A percentile compares a stretch with the other conserved stretches of the same genome.
phyloP scores from a whole-genome alignment of 2,888 invertebrate genomes.

The Anodontia alba region DNA sequence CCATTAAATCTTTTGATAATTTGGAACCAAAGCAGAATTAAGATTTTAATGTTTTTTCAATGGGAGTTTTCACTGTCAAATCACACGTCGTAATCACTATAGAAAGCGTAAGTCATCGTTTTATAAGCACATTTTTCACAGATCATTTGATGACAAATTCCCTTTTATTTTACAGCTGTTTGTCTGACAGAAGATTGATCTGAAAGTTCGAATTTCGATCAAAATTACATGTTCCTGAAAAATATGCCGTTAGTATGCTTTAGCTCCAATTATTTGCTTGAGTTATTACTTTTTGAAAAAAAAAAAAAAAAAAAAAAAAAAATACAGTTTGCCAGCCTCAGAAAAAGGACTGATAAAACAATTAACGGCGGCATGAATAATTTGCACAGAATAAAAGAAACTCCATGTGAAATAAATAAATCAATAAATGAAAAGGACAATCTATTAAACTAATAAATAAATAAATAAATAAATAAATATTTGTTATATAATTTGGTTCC shows the following conservation, averaged over 20 bases:
- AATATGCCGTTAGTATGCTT: neutral
- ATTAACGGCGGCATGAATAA: no score
- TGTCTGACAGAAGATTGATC: conserved; percentile 1
- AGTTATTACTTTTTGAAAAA: neutral
- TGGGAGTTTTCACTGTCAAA: conserved; percentile 9
- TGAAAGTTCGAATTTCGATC: neutral
- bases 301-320: neutral
- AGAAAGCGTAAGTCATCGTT: conserved; percentile 12
- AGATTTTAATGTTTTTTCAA: conserved; percentile 8
- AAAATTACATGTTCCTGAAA: conserved; percentile 1
- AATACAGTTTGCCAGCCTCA: no score
- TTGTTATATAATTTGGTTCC: no score
- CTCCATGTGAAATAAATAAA: no score
- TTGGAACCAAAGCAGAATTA: neutral
- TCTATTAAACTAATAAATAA: no score
- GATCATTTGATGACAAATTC: conserved; percentile 16
- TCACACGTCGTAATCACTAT: conserved; percentile 11
- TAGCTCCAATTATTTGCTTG: neutral
- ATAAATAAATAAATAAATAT: no score
- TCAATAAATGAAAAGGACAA: no score
- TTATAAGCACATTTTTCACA: conserved; percentile 14
- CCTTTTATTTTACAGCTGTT: conserved; percentile 17
- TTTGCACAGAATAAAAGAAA: no score
- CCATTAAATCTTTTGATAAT: neutral
- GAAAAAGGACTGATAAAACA: no score